These are phyloP conservation scores for Apeira syringaria DNA, from an alignment of 2,888 invertebrate genomes.

Conservation along the genomic window DNA sequence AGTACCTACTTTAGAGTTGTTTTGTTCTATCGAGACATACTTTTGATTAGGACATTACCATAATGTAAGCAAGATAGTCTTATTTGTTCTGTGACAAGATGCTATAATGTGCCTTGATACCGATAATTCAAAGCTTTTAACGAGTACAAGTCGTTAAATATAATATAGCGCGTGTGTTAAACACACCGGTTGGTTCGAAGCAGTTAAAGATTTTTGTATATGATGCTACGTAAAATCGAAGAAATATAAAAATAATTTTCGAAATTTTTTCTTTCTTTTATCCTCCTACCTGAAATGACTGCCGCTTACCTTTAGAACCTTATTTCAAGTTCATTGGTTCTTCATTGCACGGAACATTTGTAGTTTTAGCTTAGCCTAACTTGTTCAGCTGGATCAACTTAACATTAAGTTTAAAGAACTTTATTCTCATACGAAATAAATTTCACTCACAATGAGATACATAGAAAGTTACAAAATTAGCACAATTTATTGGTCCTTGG, in stretches of 20 bases:
- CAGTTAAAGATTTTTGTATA: slow-evolving; percentile 29
- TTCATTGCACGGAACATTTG: too few species aligned
- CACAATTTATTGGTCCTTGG: too few species aligned
- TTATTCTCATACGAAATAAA: too few species aligned
- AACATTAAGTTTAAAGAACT: too few species aligned
- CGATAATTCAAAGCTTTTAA: too few species aligned
- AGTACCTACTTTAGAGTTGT: slow-evolving; percentile 17
- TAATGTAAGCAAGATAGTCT: slow-evolving; percentile 25
- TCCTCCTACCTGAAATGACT: slow-evolving; percentile 24
- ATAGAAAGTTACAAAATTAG: too few species aligned
- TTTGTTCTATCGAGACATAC: slow-evolving; percentile 29
- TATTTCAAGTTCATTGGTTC: too few species aligned
- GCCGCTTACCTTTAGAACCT: too few species aligned
- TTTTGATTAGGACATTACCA: slow-evolving; percentile 1
- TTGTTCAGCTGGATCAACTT: too few species aligned
- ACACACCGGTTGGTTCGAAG: slow-evolving; percentile 14
- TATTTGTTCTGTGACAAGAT: slow-evolving; percentile 33
- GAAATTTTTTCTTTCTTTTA: slow-evolving; percentile 36
- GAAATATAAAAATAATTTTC: slow-evolving; percentile 54
- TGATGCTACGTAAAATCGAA: slow-evolving; percentile 41
- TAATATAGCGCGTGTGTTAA: slow-evolving; percentile 28
- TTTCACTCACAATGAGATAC: too few species aligned
- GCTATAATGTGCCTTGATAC: slow-evolving; percentile 33
- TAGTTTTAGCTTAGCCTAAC: too few species aligned
- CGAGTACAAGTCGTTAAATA: slow-evolving; percentile 37